A percentile compares a stretch with the other conserved stretches of the same genome.
These are phyloP conservation scores for Tetranychus urticae DNA, from an alignment of 1,140 invertebrate genomes.

Conservation along the genomic window DNA sequence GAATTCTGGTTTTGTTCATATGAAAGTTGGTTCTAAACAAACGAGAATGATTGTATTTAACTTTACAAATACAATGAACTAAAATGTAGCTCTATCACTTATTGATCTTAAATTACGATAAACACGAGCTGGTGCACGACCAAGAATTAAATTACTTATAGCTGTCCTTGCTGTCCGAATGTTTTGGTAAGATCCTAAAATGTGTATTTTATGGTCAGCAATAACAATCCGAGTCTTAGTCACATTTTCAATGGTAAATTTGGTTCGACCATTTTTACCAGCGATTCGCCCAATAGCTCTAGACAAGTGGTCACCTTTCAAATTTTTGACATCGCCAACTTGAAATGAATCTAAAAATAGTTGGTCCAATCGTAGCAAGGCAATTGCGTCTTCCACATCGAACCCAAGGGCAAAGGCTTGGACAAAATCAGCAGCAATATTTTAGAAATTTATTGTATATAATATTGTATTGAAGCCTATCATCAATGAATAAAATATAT, in stretches of 20 bases:
- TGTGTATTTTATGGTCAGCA: conserved; percentile 87
- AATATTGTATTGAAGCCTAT: no score
- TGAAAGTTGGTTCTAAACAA: no score
- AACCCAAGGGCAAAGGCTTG: conserved; percentile 89
- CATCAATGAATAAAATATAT: no score
- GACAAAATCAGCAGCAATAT: conserved; percentile 94
- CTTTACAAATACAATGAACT: no score
- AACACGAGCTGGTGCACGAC: conserved; percentile 19
- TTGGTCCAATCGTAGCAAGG: conserved; percentile 80
- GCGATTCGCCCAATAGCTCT: conserved; percentile 86
- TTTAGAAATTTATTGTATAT: no score
- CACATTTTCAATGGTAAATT: conserved; percentile 96
- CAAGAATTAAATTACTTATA: no score
- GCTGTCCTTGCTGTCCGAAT: conserved; percentile 79
- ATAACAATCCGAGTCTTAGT: conserved; percentile 87
- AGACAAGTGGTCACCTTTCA: conserved; percentile 85
- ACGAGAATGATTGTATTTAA: no score
- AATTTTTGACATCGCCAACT: conserved; percentile 79
- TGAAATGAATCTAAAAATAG: conserved; percentile 93
- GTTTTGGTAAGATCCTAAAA: conserved; percentile 94
- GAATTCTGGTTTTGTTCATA: no score
- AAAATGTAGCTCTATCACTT: background rate
- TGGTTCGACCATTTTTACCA: conserved; percentile 88
- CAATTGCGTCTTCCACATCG: conserved; percentile 87
- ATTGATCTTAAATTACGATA: background rate